Conservation (phyloP, 1,140 invertebrate species). For the Eurosta solidaginis region DNA sequence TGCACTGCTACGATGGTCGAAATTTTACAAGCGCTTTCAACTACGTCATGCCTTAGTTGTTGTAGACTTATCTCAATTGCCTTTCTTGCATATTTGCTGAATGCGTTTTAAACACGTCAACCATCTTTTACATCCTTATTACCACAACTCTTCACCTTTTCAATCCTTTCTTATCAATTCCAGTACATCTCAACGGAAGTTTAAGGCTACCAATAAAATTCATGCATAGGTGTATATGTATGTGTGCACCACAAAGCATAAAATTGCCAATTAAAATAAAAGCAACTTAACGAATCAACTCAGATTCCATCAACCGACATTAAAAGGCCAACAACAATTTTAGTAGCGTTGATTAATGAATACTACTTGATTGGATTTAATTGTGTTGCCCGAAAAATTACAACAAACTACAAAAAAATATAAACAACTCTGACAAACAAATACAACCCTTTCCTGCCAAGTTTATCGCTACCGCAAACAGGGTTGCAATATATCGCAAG, state of each 20-base stretch:
- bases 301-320: conserved; percentile 3
- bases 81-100: no score
- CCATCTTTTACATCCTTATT: no score
- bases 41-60: no score
- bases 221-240: no score
- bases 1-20: no score
- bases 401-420: background rate
- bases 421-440: conserved; percentile 7
- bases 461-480: background rate
- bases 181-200: background rate
- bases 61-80: no score
- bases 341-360: conserved; percentile 29
- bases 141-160: background rate
- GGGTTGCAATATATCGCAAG: background rate
- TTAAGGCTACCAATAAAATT: background rate
- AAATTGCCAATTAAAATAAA: conserved; percentile 29
- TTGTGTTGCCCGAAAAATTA: conserved; percentile 18
- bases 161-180: conserved; percentile 20
- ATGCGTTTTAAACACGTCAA: no score
- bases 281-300: conserved; percentile 8
- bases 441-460: conserved; percentile 4
- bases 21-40: no score
- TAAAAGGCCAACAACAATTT: background rate
- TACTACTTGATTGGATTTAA: conserved; percentile 30
- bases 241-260: conserved; percentile 16